Evolutionary conservation across 2,113 vertebrate genomes (phyloP).

Genomic region (Pomatostomus ruficeps): DNA sequence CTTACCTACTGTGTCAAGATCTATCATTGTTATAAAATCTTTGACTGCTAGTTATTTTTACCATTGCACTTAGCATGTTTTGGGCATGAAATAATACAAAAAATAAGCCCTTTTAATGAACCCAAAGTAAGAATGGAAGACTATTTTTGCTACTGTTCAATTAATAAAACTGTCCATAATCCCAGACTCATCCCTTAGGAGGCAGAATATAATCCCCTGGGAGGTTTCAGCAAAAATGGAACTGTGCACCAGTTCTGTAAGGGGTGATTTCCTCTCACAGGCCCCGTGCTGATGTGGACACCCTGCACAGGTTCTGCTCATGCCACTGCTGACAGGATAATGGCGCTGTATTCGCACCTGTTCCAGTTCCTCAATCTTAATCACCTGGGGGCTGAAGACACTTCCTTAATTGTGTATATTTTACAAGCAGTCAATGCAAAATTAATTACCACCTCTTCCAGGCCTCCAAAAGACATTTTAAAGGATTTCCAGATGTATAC

Average conservation of each 20-base stretch:
- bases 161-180: not conserved
- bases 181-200: not conserved
- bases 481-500: slow-evolving; percentile 37
- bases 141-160: not conserved
- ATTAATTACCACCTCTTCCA: slow-evolving; percentile 4
- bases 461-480: not conserved
- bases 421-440: slow-evolving; percentile 18
- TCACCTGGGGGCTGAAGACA: not conserved
- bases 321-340: not conserved
- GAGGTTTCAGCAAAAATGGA: not conserved
- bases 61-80: not conserved
- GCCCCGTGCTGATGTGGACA: not conserved
- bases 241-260: not conserved
- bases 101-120: not conserved
- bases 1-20: not conserved
- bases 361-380: not conserved
- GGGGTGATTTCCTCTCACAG: not conserved
- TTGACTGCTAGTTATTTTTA: not conserved
- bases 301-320: not conserved
- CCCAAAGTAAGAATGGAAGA: not conserved
- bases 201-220: not conserved
- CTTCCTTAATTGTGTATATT: slow-evolving; percentile 8
- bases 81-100: not conserved
- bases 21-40: not conserved
- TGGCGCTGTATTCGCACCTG: not conserved